Evolutionary conservation across 2,113 vertebrate genomes (phyloP), one percentile per base, ranked within the genome.

Genomic region (Zosterops pallidus): DNA sequence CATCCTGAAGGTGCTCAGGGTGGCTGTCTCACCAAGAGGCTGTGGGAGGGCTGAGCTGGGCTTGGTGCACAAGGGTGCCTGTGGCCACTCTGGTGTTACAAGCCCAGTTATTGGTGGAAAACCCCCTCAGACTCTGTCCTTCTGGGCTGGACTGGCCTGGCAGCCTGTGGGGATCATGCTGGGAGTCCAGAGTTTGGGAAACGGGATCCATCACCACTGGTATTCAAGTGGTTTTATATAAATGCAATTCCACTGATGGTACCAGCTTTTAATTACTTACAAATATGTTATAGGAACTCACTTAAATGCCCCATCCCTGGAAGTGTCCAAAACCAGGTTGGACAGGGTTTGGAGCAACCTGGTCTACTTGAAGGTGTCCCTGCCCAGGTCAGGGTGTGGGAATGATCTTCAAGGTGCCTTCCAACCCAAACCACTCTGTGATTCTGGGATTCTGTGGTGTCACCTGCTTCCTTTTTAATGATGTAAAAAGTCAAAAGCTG

Each of bases 91-190:
- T 24, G 44, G 44, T 70, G 35, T 50, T 70, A 28, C 14, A 18
- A 69, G 35, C 35, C 44, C 53, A n/a, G 35, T 69, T 50, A 18
- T 3, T 62, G 59, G 19, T 52, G 37, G 33, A 29, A 17, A 37
- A 20, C 8, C 35, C 57, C 26, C 29, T 14, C 0, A 15, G 29
- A 41, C 11, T 57, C 41, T 1, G 1, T 2, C 1, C n/a, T 47
- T 37, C 29, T 72, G 1, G 60, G 5, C 5, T 50, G 46, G 24
- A 5, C 5, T 50, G 46, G 21, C 35, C 52, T 1, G 2, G 29
- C 31, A 80, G 84, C 65, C 62, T 55, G 21, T 3, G 4, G 62
- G 52, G 57, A 25, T 26, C 33, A 12, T 3, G 2, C 21, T 19
- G 64, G 16, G 12, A 62, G 59, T 49, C 33, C 41, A 37, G 33